Evolutionary conservation across 2,888 invertebrate genomes (phyloP).

Genomic region (Eugnorisma glareosa): DNA sequence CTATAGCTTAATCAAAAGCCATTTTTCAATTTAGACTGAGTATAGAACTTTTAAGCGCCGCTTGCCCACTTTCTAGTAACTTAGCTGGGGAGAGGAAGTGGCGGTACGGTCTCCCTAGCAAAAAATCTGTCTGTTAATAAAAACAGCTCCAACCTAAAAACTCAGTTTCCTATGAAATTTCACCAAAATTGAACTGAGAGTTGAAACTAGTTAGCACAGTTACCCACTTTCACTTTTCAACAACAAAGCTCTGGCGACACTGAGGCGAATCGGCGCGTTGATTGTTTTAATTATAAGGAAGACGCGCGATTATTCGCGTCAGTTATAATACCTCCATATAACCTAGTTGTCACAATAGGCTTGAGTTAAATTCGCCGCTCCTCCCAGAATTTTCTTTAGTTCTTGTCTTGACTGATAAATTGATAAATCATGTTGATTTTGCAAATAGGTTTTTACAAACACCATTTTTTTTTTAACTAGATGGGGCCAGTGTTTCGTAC

Average conservation of each 20-base stretch:
- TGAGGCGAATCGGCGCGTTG: neutral
- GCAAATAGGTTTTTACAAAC: too few relatives aligned
- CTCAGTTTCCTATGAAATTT: slow-evolving; percentile 11
- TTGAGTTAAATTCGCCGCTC: neutral
- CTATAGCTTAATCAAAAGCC: neutral
- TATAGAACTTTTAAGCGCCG: neutral
- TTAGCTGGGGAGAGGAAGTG: neutral
- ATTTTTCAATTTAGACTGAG: neutral
- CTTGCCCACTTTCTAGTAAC: neutral
- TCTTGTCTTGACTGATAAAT: neutral
- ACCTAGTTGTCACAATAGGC: neutral
- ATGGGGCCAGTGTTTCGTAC: too few relatives aligned
- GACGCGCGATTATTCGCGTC: neutral
- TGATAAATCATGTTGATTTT: too few relatives aligned
- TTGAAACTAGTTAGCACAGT: neutral
- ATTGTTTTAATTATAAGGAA: neutral
- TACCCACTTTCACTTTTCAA: slow-evolving; percentile 35
- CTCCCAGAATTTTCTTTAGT: neutral
- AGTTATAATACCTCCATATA: neutral
- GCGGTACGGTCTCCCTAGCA: neutral
- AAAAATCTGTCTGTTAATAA: neutral
- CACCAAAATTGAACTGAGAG: slow-evolving; percentile 6
- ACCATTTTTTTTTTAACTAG: too few relatives aligned
- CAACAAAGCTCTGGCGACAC: neutral
- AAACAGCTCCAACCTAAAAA: neutral